Percentiles rank a stretch among this genome's conserved stretches.
Evolutionary conservation across 2,888 invertebrate species (phyloP).

Genomic region (Zygaena filipendulae): DNA sequence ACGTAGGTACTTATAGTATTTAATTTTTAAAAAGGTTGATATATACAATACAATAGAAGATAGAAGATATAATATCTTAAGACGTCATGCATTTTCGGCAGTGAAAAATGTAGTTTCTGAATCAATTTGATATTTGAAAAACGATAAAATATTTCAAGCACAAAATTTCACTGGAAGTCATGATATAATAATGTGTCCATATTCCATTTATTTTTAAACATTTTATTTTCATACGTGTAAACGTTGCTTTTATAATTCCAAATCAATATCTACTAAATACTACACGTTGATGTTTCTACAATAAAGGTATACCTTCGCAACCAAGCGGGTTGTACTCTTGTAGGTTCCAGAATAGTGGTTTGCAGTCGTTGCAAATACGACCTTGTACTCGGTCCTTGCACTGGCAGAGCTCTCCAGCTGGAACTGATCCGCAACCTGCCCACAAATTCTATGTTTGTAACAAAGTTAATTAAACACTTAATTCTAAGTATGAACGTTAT

Average conservation of each 20-base stretch:
- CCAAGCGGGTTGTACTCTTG: conserved; percentile 88
- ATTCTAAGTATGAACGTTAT: too few relatives aligned
- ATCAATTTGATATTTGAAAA: neutral
- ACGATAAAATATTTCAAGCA: conserved; percentile 1
- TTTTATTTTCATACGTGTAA: neutral
- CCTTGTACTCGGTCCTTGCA: conserved; percentile 96
- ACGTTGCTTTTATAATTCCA: neutral
- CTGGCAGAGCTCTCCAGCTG: conserved; percentile 92
- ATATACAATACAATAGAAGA: neutral
- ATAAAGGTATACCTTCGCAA: conserved; percentile 87
- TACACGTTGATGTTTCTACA: too few relatives aligned
- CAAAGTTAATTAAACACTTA: too few relatives aligned
- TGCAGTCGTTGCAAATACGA: conserved; percentile 94
- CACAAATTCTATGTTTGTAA: too few relatives aligned
- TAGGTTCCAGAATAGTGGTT: conserved; percentile 93
- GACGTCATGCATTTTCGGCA: too few relatives aligned
- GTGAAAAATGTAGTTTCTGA: too few relatives aligned
- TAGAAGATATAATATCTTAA: neutral
- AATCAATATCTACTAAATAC: neutral
- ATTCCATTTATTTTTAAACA: neutral
- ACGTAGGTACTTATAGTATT: too few relatives aligned
- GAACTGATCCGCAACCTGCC: conserved; percentile 91
- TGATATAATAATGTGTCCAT: conserved; percentile 1
- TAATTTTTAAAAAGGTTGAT: too few relatives aligned
- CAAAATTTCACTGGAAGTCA: neutral